These are phyloP conservation scores for Sinhomidia bicolor DNA, from an alignment of 2,888 invertebrate genomes.

Conservation along the genomic window DNA sequence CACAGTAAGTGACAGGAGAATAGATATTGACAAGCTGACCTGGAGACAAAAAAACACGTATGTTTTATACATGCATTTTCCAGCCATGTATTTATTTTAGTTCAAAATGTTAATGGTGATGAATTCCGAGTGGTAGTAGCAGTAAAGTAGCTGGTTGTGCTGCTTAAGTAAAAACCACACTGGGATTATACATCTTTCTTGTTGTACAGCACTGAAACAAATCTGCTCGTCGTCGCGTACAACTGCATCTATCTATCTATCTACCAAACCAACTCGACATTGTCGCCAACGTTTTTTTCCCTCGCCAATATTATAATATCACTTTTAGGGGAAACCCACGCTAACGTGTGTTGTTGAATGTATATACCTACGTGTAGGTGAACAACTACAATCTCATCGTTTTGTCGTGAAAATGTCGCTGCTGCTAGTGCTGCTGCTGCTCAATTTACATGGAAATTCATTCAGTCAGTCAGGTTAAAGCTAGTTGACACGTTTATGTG, in stretches of 20 bases:
- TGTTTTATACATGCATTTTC: neutral
- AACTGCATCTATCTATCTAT: too few species aligned
- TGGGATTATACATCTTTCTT: neutral
- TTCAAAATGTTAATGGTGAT: neutral
- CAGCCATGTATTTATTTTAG: neutral
- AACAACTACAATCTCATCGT: too few species aligned
- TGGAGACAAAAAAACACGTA: constrained; percentile 76
- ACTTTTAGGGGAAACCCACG: too few species aligned
- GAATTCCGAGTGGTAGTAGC: too few species aligned
- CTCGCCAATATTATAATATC: too few species aligned
- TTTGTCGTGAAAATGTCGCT: neutral
- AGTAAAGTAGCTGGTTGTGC: too few species aligned
- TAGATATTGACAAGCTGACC: constrained; percentile 98
- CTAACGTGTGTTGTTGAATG: too few species aligned
- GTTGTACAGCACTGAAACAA: neutral
- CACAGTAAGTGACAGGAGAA: constrained; percentile 96
- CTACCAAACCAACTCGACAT: too few species aligned
- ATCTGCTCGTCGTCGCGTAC: too few species aligned
- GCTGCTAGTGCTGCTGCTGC: neutral
- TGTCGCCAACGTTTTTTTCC: too few species aligned
- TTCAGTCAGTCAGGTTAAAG: neutral
- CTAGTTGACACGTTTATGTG: constrained; percentile 27
- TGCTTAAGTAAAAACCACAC: constrained; percentile 13
- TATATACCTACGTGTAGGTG: too few species aligned
- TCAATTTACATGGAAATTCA: too few species aligned